phyloP scores from a whole-genome alignment of 2,888 invertebrate species.

The Leptopilina myrica region DNA sequence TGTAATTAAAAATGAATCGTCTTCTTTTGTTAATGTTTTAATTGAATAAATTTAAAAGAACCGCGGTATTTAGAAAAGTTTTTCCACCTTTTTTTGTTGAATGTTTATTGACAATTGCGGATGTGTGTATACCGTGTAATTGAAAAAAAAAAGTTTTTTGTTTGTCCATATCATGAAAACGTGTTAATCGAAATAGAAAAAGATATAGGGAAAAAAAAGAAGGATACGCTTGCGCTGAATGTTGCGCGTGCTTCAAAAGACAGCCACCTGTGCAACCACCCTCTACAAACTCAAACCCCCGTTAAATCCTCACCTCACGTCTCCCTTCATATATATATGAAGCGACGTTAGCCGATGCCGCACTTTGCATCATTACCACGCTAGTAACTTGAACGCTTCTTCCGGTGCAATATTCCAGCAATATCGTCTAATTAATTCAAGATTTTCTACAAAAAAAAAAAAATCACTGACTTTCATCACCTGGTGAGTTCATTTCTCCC shows the following conservation, averaged over 20 bases:
- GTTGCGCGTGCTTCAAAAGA: conserved; percentile 56
- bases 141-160: not conserved
- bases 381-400: conserved; percentile 57
- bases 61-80: no score
- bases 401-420: conserved; percentile 7
- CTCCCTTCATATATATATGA: conserved; percentile 66
- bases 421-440: conserved; percentile 38
- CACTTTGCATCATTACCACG: conserved; percentile 67
- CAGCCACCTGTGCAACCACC: conserved; percentile 63
- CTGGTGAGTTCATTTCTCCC: conserved; percentile 20
- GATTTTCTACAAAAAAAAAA: not conserved
- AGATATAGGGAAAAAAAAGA: conserved; percentile 43
- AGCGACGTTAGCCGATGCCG: conserved; percentile 60
- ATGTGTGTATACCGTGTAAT: no score
- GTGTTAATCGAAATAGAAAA: conserved; percentile 40
- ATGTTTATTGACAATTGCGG: no score
- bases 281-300: conserved; percentile 56
- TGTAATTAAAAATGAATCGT: no score
- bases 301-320: conserved; percentile 49
- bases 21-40: no score
- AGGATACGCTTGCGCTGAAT: conserved; percentile 63
- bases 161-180: conserved; percentile 21
- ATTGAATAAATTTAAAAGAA: no score
- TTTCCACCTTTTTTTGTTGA: no score
- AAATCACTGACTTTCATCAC: not conserved